Base-by-base conservation (phyloP, 2,888 invertebrate species). In the Andrena fulva region DNA sequence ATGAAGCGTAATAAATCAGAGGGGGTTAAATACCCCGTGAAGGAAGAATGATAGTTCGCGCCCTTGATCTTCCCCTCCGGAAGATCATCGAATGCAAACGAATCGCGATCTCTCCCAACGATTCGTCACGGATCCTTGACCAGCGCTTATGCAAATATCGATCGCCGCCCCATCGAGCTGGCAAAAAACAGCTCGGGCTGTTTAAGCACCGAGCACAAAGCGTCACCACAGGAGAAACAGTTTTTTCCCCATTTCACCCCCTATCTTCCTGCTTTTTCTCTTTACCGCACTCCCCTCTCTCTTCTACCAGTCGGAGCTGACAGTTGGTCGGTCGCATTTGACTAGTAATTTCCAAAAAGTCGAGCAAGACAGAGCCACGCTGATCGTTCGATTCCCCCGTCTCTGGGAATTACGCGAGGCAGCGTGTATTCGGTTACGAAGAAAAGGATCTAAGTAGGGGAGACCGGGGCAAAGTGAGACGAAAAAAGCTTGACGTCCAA, bases 141-240 rank as follows among this genome's bases (percentile, higher is more conserved):
- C 85, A 62, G 69, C 64, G 82, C 87, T 87, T 90, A 93, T 93
- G 93, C 93, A 93, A 93, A 93, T 92, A 92, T 90, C 90, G 90
- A 89, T 91, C 88, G 87, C 88, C 24, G 77, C 59, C 73, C 83
- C 77, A 85, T 87, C 62, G 85, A 79, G 77, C 60, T 35, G 31
- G 71, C 81, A 86, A 87, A 87, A 82, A 87, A 60, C 56, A 77
- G 69, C 80, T 59, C 42, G 70, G 62, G 31, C 50, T 54, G 82
- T 87, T 90, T 90, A 56, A 56, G 20, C 24, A 56, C 24, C 87
- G 72, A 80, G 81, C 85, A 81, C 77, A 82, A 85, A 80, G 82
- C 72, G 35, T 78, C 48, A 54, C 74, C 62, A 75, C 80, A 82
- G 56, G 62, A 50, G 66, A 33, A 52, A 69, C 71, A 68, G 56